Evolutionary conservation across 2,797 vertebrate species (phyloP).

Genomic region (Oryzias sinensis): DNA sequence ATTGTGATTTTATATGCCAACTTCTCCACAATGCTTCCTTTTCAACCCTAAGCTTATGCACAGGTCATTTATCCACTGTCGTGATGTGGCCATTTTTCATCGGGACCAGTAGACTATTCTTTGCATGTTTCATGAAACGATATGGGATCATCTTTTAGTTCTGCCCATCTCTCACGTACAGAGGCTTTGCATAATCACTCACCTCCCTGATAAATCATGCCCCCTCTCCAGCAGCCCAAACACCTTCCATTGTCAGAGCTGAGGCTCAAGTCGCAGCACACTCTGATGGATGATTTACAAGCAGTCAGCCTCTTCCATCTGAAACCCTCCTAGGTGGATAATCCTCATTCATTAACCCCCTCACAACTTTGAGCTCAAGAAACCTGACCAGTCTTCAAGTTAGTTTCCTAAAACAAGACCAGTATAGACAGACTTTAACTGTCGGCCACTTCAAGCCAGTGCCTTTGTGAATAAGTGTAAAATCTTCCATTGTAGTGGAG

Average conservation of each 20-base stretch:
- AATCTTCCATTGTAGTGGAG: constrained; percentile 5
- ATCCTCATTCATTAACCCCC: constrained; percentile 62
- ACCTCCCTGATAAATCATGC: constrained; percentile 68
- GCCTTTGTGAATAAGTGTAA: not conserved
- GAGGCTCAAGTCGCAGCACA: constrained; percentile 37
- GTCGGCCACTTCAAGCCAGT: constrained; percentile 9
- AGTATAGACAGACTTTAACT: constrained; percentile 20
- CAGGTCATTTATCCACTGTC: constrained; percentile 50
- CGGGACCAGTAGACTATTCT: constrained; percentile 35
- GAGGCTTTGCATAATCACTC: constrained; percentile 63
- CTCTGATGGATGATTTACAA: constrained; percentile 66
- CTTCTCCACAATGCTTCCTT: constrained; percentile 13
- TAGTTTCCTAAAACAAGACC: constrained; percentile 30
- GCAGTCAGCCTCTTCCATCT: constrained; percentile 44
- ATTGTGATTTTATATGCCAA: constrained; percentile 17
- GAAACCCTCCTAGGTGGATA: constrained; percentile 47
- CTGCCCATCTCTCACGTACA: constrained; percentile 44
- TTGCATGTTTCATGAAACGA: constrained; percentile 71
- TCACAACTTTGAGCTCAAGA: constrained; percentile 30
- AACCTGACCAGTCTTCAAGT: constrained; percentile 22
- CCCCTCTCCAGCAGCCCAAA: constrained; percentile 61
- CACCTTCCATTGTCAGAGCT: constrained; percentile 66
- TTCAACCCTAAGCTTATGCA: constrained; percentile 28
- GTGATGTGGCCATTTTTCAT: constrained; percentile 52
- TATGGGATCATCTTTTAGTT: constrained; percentile 63